These are phyloP conservation scores for Podarcis lilfordi DNA, from an alignment of 2,797 vertebrate species.

Conservation along the genomic window DNA sequence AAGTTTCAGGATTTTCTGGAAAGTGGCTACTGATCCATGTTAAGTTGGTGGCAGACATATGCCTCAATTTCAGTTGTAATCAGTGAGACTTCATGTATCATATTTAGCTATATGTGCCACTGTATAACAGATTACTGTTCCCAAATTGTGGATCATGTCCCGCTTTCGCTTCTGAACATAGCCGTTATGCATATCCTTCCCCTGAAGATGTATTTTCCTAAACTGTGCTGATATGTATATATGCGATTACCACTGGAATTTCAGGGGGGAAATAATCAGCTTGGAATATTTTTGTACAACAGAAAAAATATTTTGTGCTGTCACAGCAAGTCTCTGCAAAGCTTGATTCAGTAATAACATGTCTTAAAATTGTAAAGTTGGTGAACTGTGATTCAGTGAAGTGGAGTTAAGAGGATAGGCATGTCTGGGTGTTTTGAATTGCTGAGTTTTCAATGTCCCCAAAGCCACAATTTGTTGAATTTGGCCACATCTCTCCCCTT, in stretches of 20 bases:
- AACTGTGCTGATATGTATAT: not conserved
- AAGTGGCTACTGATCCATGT: not conserved
- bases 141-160: fast-evolving
- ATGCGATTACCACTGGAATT: not conserved
- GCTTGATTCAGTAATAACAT: conserved; percentile 1
- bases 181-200: not conserved
- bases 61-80: not conserved
- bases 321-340: conserved; percentile 27
- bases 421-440: not conserved
- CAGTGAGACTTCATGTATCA: not conserved
- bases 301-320: not conserved
- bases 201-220: not conserved
- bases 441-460: not conserved
- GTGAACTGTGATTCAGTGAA: not conserved
- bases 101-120: not conserved
- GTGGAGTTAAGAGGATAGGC: not conserved
- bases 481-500: not conserved
- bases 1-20: not conserved
- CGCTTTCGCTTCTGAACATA: not conserved
- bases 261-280: not conserved
- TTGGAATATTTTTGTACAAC: not conserved
- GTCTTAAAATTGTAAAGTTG: conserved; percentile 3
- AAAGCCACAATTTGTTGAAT: not conserved
- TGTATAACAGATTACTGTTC: fast-evolving
- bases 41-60: not conserved